Percentiles rank a stretch among this genome's conserved stretches.
phyloP scores from a whole-genome alignment of 2,113 vertebrate species.

The Boleophthalmus pectinirostris region DNA sequence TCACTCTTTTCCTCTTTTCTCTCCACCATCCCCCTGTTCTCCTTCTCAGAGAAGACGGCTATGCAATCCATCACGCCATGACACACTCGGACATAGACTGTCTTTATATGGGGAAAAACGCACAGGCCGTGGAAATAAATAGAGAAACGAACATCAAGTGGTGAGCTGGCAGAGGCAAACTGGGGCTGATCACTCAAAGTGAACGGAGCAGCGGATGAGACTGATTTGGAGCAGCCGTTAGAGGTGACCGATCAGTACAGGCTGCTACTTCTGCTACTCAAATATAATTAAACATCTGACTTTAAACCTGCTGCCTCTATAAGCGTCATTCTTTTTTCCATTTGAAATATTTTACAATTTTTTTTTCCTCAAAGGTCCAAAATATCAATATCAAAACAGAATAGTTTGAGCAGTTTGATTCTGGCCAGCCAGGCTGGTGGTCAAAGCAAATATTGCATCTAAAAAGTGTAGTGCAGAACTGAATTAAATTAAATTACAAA shows the following conservation, averaged over 20 bases:
- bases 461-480: too few relatives aligned
- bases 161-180: conserved; percentile 62
- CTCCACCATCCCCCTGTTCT: conserved; percentile 38
- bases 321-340: not conserved
- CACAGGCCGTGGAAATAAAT: conserved; percentile 67
- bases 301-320: not conserved
- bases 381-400: not conserved
- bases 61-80: conserved; percentile 71
- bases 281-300: conserved; percentile 2
- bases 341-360: not conserved
- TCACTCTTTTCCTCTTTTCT: conserved; percentile 44
- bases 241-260: conserved; percentile 26
- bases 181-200: conserved; percentile 66
- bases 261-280: conserved; percentile 5
- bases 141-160: conserved; percentile 63
- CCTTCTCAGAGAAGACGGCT: conserved; percentile 64
- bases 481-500: too few relatives aligned
- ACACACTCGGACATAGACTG: conserved; percentile 69
- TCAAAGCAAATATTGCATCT: too few relatives aligned
- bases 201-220: conserved; percentile 52
- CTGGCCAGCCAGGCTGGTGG: not conserved
- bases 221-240: conserved; percentile 58
- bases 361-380: not conserved
- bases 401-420: not conserved
- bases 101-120: conserved; percentile 72